Conservation (phyloP, 2,888 invertebrate species). For the Noctua pronuba region DNA sequence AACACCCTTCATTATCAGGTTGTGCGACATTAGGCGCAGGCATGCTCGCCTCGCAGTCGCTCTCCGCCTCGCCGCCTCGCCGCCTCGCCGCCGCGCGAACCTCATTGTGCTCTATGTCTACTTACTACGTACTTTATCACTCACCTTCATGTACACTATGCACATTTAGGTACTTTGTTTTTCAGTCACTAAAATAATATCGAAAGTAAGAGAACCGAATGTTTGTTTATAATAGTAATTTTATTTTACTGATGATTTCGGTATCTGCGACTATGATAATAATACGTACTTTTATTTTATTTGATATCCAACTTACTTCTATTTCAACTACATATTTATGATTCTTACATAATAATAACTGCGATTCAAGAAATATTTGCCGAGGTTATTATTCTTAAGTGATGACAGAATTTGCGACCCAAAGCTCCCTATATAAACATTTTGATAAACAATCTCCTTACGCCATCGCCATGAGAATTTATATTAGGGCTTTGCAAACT, state of each 20-base stretch:
- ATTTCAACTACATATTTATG: neutral
- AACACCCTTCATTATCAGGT: conserved; percentile 76
- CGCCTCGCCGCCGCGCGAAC: conserved; percentile 52
- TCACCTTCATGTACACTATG: conserved; percentile 2
- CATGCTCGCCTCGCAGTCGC: conserved; percentile 60
- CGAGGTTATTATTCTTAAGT: neutral
- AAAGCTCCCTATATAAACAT: conserved; percentile 17
- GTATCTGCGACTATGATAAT: neutral
- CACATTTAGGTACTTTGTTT: neutral
- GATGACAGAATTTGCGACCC: conserved; percentile 19
- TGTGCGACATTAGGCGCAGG: conserved; percentile 74
- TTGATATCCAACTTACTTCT: neutral
- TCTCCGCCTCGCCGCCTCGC: conserved; percentile 47
- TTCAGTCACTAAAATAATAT: neutral
- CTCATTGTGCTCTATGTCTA: conserved; percentile 37
- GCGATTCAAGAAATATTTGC: conserved; percentile 3
- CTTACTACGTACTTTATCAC: conserved; percentile 20
- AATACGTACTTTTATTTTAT: neutral
- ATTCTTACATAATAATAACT: conserved; percentile 1
- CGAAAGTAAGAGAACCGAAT: neutral
- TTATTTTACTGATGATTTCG: neutral
- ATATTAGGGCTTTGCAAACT: conserved; percentile 43
- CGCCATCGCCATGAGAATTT: conserved; percentile 23
- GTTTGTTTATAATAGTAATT: neutral
- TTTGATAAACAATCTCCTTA: conserved; percentile 29